phyloP scores from a whole-genome alignment of 2,113 vertebrate genomes.

The Psittacara wagleri region DNA sequence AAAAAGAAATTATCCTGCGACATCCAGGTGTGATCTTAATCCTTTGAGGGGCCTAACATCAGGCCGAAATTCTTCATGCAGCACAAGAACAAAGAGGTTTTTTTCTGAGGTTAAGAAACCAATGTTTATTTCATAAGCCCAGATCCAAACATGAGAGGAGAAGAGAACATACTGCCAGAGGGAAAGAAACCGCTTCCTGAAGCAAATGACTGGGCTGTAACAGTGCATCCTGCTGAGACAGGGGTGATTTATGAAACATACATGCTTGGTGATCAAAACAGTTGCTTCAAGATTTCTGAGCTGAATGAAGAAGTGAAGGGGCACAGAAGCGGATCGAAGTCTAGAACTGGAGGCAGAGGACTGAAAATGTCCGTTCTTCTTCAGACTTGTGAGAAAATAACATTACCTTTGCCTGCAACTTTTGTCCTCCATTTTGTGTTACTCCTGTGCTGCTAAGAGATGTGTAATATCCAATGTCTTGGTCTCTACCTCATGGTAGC shows the following conservation, averaged over 20 bases:
- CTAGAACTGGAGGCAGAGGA: neutral
- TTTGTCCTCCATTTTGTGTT: neutral
- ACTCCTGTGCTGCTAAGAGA: neutral
- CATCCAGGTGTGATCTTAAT: neutral
- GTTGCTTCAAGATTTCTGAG: constrained; percentile 36
- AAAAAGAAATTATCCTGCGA: neutral
- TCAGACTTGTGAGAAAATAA: neutral
- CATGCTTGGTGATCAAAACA: neutral
- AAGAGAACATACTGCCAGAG: constrained; percentile 45
- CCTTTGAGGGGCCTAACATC: neutral
- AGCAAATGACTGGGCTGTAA: constrained; percentile 53
- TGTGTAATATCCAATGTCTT: neutral
- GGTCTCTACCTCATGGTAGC: fast-evolving
- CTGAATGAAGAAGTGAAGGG: neutral
- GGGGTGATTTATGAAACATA: constrained; percentile 3
- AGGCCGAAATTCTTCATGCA: neutral
- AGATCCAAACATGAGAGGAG: constrained; percentile 42
- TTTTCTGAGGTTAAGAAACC: neutral
- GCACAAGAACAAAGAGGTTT: constrained; percentile 8
- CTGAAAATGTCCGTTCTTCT: neutral
- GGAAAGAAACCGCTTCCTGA: constrained; percentile 54
- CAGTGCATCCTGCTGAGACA: constrained; percentile 26
- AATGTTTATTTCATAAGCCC: constrained; percentile 58
- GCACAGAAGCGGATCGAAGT: neutral
- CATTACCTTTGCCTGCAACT: neutral